Evolutionary conservation across 2,888 invertebrate genomes (phyloP).

Genomic region (Cyaniris semiargus): DNA sequence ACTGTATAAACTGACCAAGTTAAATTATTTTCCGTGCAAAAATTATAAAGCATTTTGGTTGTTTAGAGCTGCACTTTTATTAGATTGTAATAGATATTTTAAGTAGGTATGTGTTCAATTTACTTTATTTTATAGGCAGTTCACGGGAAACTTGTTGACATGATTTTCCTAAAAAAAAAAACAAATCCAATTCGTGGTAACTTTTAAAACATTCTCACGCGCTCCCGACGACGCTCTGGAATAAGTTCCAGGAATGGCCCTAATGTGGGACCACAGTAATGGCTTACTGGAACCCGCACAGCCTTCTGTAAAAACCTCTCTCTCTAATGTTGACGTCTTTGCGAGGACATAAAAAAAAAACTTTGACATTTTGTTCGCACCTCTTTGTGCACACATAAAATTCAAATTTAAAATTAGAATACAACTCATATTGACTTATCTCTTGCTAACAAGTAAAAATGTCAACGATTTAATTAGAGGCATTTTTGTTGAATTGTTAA

Average conservation of each 20-base stretch:
- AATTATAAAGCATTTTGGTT: neutral
- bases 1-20: too few species aligned
- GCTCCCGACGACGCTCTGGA: slow-evolving; percentile 11
- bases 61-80: too few species aligned
- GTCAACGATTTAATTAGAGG: neutral
- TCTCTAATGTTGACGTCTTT: neutral
- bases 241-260: slow-evolving; percentile 42
- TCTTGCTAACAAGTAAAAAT: neutral
- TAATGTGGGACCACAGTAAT: slow-evolving; percentile 44
- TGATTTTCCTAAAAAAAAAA: neutral
- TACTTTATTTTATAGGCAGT: neutral
- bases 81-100: too few species aligned
- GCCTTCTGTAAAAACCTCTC: slow-evolving; percentile 31
- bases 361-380: neutral
- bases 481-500: neutral
- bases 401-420: neutral
- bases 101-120: too few species aligned
- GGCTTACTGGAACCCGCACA: slow-evolving; percentile 43
- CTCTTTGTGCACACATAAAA: neutral
- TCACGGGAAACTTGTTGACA: neutral
- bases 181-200: slow-evolving; percentile 19
- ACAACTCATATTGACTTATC: neutral
- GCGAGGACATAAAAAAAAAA: neutral
- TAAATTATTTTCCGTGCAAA: neutral
- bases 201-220: slow-evolving; percentile 19